A percentile compares a stretch with the other conserved stretches of the same genome.
phyloP scores from a whole-genome alignment of 2,888 invertebrate species.

The Philereme vetulata region DNA sequence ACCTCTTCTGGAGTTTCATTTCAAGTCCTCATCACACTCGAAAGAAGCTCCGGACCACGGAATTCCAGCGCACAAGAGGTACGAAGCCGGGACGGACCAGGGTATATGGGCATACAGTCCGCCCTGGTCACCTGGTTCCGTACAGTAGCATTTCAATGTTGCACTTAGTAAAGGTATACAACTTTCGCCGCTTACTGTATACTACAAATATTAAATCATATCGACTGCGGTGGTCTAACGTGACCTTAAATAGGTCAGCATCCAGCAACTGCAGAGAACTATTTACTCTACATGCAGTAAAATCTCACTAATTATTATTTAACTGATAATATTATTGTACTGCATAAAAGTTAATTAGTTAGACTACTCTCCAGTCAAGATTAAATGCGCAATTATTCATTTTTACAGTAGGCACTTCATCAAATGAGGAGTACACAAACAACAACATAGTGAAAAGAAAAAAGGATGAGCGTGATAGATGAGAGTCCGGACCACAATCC shows the following conservation, averaged over 20 bases:
- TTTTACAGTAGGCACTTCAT: slow-evolving; percentile 20
- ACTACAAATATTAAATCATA: slow-evolving; percentile 5
- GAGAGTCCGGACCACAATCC: not conserved
- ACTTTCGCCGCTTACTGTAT: not conserved
- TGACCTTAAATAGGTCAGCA: slow-evolving; percentile 18
- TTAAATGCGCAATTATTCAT: slow-evolving; percentile 19
- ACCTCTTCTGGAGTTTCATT: too few species aligned
- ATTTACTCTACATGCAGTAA: slow-evolving; percentile 9
- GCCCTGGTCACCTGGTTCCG: too few species aligned
- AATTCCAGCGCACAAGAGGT: too few species aligned
- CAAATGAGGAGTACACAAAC: slow-evolving; percentile 12
- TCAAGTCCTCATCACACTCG: too few species aligned
- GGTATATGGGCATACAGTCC: too few species aligned
- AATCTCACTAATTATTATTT: slow-evolving; percentile 25
- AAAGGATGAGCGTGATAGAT: not conserved
- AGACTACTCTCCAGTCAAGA: slow-evolving; percentile 14
- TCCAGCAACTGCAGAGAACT: slow-evolving; percentile 13
- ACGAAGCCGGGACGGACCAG: too few species aligned
- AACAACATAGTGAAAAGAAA: slow-evolving; percentile 12
- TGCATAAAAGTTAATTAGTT: slow-evolving; percentile 27
- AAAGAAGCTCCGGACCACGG: too few species aligned
- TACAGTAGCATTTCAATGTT: too few species aligned
- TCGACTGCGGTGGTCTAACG: not conserved
- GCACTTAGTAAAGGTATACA: too few species aligned
- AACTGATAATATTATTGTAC: slow-evolving; percentile 14